Evolutionary conservation across 2,113 vertebrate genomes (phyloP).

Genomic region (Scomber japonicus): DNA sequence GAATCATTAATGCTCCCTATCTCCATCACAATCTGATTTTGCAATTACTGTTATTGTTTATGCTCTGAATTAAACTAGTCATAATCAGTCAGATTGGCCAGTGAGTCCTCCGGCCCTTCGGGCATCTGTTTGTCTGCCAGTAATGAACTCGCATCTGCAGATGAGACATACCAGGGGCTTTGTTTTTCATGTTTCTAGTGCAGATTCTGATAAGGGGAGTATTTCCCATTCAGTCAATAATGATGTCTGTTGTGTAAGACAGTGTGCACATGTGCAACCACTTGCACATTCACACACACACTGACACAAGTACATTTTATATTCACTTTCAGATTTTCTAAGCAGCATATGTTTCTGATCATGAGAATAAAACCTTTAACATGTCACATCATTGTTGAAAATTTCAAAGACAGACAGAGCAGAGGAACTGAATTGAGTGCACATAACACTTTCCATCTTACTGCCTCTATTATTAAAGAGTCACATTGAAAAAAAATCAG

Average conservation of each 20-base stretch:
- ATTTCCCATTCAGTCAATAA: constrained; percentile 34
- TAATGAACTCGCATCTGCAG: constrained; percentile 62
- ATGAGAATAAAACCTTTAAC: constrained; percentile 7
- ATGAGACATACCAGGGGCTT: constrained; percentile 37
- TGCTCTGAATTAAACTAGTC: constrained; percentile 45
- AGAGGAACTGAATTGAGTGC: too few relatives aligned
- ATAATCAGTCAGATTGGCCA: constrained; percentile 46
- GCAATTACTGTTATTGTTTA: constrained; percentile 62
- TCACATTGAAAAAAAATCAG: too few relatives aligned
- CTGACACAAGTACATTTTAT: not conserved
- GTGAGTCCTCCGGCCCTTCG: constrained; percentile 40
- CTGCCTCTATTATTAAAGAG: too few relatives aligned
- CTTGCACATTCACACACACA: not conserved
- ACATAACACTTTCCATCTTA: too few relatives aligned
- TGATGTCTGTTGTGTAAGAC: constrained; percentile 9
- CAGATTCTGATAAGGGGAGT: constrained; percentile 37
- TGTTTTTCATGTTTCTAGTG: constrained; percentile 33
- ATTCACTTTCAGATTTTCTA: not conserved
- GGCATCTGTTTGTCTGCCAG: constrained; percentile 55
- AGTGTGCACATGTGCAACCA: not conserved
- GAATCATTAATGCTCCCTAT: constrained; percentile 54
- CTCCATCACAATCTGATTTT: constrained; percentile 53
- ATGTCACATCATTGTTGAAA: too few relatives aligned
- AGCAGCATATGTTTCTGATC: constrained; percentile 4
- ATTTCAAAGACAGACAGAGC: not conserved